A percentile compares a stretch with the other conserved stretches of the same genome.
phyloP scores from a whole-genome alignment of 2,888 invertebrate genomes.

The Lamellibrachia columna region DNA sequence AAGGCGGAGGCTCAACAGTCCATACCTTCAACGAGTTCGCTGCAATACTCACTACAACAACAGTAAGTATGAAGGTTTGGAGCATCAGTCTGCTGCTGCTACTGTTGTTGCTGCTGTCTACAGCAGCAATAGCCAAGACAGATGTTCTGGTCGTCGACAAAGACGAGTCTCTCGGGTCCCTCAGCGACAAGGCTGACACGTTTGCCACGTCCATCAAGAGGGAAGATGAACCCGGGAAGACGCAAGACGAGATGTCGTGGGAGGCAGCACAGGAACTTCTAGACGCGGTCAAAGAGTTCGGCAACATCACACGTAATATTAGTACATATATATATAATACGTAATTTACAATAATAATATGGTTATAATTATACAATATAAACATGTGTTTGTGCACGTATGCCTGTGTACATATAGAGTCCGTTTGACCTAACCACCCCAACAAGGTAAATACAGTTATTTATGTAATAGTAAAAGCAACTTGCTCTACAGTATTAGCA shows the following conservation, averaged over 20 bases:
- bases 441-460: too few relatives aligned
- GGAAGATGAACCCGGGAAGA: neutral
- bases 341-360: too few relatives aligned
- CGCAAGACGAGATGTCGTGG: neutral
- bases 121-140: neutral
- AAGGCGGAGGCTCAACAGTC: neutral
- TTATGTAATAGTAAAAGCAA: too few relatives aligned
- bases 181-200: neutral
- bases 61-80: neutral
- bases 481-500: too few relatives aligned
- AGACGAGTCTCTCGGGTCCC: neutral
- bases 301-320: neutral
- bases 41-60: neutral
- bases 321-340: neutral
- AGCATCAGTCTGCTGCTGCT: neutral
- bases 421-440: too few relatives aligned
- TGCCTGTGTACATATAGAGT: too few relatives aligned
- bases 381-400: too few relatives aligned
- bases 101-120: neutral
- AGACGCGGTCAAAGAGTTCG: neutral
- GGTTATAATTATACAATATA: too few relatives aligned
- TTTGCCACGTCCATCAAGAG: neutral
- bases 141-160: neutral
- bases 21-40: neutral
- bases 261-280: neutral